Evolutionary conservation across 2,113 vertebrate genomes (phyloP).

Genomic region (Microtus richardsoni): DNA sequence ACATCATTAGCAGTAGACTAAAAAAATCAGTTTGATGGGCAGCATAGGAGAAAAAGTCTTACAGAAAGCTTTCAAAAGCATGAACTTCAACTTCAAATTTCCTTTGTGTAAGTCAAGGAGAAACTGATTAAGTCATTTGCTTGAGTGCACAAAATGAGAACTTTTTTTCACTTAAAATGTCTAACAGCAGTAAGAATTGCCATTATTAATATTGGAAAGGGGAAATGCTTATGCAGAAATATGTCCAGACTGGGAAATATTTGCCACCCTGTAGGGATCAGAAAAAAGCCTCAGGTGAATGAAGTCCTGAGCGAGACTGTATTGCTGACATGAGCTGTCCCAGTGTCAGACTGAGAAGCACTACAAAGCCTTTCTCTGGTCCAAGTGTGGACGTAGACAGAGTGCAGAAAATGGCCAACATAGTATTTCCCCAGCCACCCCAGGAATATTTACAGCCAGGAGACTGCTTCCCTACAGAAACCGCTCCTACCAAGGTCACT

Average conservation of each 20-base stretch:
- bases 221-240: background rate
- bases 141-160: conserved; percentile 65
- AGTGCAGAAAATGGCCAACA: background rate
- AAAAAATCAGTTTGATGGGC: conserved; percentile 69
- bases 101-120: conserved; percentile 73
- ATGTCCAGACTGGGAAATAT: background rate
- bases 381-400: background rate
- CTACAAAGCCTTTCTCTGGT: background rate
- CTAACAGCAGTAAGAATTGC: conserved; percentile 54
- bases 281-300: background rate
- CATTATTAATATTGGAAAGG: conserved; percentile 55
- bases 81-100: conserved; percentile 70
- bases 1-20: conserved; percentile 55
- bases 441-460: too few relatives aligned
- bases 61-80: conserved; percentile 32
- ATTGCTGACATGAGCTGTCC: background rate
- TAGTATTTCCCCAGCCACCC: background rate
- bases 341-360: background rate
- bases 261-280: background rate
- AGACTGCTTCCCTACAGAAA: background rate
- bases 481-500: background rate
- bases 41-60: conserved; percentile 4
- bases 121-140: conserved; percentile 73
- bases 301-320: background rate
- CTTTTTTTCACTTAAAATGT: conserved; percentile 56